These are phyloP conservation scores for Miichthys miiuy DNA, from an alignment of 2,797 vertebrate genomes.

Conservation along the genomic window DNA sequence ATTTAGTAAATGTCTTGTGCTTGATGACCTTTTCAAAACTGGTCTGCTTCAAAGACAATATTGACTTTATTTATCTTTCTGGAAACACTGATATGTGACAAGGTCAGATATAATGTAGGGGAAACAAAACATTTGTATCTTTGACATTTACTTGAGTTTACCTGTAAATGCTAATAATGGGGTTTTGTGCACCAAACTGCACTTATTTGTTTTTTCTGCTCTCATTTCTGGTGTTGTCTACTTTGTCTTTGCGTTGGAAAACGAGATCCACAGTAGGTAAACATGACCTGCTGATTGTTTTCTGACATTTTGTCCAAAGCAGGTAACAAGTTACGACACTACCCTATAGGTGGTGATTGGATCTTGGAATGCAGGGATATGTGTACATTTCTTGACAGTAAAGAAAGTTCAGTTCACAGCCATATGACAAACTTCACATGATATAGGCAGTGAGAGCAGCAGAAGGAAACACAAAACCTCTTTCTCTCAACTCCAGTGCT, in stretches of 20 bases:
- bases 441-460: conserved; percentile 21
- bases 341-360: too few relatives aligned
- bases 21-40: not conserved
- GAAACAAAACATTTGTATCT: not conserved
- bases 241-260: not conserved
- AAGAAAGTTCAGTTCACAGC: conserved; percentile 52
- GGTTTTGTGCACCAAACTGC: not conserved
- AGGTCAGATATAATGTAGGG: not conserved
- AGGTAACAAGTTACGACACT: too few relatives aligned
- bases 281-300: not conserved
- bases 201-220: conserved; percentile 10
- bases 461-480: conserved; percentile 26
- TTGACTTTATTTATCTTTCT: not conserved
- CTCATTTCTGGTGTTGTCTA: not conserved
- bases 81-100: not conserved
- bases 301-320: not conserved
- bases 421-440: conserved; percentile 66
- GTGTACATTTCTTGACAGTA: not conserved
- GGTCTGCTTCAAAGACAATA: not conserved
- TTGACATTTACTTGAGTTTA: not conserved
- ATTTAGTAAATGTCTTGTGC: not conserved
- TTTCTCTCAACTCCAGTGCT: conserved; percentile 13
- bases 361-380: not conserved
- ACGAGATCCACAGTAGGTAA: not conserved
- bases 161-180: not conserved